Percentiles rank a stretch among this genome's conserved stretches.
Evolutionary conservation across 2,888 invertebrate species (phyloP).

Genomic region (Drosophila phalerata): DNA sequence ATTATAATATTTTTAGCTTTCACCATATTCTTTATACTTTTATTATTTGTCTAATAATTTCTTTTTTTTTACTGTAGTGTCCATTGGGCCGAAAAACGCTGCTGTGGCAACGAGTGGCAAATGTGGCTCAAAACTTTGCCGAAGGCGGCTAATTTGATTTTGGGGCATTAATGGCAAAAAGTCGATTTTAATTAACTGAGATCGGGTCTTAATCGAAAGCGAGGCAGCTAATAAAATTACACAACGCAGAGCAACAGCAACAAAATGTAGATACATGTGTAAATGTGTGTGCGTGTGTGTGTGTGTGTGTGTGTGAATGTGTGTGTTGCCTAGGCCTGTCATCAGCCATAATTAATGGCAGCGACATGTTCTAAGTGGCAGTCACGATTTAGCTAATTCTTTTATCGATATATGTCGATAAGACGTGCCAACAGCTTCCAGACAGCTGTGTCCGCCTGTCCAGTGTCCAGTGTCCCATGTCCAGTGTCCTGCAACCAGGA

Average conservation of each 20-base stretch:
- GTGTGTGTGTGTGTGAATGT: slow-evolving; percentile 10
- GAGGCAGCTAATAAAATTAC: slow-evolving; percentile 75
- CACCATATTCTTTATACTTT: slow-evolving; percentile 1
- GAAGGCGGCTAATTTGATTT: slow-evolving; percentile 73
- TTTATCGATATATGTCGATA: slow-evolving; percentile 82
- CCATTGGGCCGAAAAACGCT: slow-evolving; percentile 17
- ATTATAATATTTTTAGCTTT: not conserved
- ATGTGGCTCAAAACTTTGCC: slow-evolving; percentile 55
- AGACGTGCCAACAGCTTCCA: slow-evolving; percentile 66
- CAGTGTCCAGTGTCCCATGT: slow-evolving; percentile 2
- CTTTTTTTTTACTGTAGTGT: slow-evolving; percentile 10
- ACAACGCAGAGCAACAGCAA: slow-evolving; percentile 25
- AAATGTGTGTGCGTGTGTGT: slow-evolving; percentile 5
- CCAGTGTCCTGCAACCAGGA: slow-evolving; percentile 1
- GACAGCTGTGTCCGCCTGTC: slow-evolving; percentile 64
- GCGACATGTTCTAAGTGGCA: slow-evolving; percentile 80
- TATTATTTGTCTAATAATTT: not conserved
- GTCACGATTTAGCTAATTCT: slow-evolving; percentile 83
- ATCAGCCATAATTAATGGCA: slow-evolving; percentile 84
- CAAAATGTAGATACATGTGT: slow-evolving; percentile 7
- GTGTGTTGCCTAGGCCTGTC: slow-evolving; percentile 62
- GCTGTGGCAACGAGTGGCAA: slow-evolving; percentile 47
- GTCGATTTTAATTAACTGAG: slow-evolving; percentile 79
- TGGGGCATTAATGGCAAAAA: slow-evolving; percentile 78
- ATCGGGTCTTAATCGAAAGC: slow-evolving; percentile 60